Evolutionary conservation across 2,113 vertebrate species (phyloP).

Genomic region (Grus americana): DNA sequence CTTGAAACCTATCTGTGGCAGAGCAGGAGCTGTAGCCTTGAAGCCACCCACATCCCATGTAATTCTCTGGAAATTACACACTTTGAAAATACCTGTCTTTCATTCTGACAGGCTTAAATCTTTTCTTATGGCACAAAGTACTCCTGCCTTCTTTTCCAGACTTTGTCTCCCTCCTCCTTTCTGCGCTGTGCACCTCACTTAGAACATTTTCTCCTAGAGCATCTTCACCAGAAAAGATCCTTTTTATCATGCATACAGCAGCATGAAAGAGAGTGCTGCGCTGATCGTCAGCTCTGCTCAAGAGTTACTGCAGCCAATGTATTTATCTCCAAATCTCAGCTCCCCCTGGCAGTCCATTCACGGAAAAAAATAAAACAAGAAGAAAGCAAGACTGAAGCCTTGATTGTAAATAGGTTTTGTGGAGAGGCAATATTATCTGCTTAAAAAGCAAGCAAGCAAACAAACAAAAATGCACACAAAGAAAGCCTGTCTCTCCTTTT

Average conservation of each 20-base stretch:
- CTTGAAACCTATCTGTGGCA: conserved; percentile 16
- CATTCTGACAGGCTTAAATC: neutral
- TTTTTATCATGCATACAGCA: conserved; percentile 5
- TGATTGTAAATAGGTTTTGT: conserved; percentile 3
- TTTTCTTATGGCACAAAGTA: neutral
- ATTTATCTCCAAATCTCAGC: conserved; percentile 24
- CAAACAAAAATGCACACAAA: neutral
- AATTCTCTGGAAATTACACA: conserved; percentile 1
- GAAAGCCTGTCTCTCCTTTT: neutral
- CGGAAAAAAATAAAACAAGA: neutral
- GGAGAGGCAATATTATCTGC: neutral
- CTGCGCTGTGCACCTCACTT: neutral
- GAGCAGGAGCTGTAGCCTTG: conserved; percentile 19
- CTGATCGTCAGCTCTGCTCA: neutral
- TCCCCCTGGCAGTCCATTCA: neutral
- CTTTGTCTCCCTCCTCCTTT: neutral
- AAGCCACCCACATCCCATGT: conserved; percentile 13
- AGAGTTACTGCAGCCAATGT: neutral
- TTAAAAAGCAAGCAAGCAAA: neutral
- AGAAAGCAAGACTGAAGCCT: neutral
- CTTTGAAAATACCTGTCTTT: conserved; percentile 17
- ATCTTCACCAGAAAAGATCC: neutral
- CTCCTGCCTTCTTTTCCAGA: neutral
- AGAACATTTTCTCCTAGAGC: conserved; percentile 4
- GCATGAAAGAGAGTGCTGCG: neutral